A percentile compares a stretch with the other conserved stretches of the same genome.
Conservation (phyloP, 1,140 invertebrate species). For the Pseudobourletiella spinata region DNA sequence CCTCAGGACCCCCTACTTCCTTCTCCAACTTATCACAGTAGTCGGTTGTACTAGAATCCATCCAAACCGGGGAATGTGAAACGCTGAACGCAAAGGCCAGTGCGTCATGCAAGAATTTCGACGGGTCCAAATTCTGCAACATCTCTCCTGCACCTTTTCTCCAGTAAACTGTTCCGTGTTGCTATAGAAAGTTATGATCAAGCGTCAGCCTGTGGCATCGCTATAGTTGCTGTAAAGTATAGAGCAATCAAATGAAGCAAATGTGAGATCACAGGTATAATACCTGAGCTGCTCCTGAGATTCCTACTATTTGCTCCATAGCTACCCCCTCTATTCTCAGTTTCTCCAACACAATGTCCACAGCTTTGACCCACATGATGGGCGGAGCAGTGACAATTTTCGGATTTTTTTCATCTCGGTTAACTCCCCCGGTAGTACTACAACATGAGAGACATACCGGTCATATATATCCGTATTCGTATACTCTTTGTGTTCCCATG, state of each 20-base stretch:
- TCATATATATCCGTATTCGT: no score
- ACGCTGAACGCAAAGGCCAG: slow-evolving; percentile 64
- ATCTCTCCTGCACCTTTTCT: slow-evolving; percentile 57
- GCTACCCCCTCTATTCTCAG: slow-evolving; percentile 65
- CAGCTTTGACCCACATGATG: slow-evolving; percentile 88
- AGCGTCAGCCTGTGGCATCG: no score
- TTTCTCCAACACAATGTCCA: slow-evolving; percentile 82
- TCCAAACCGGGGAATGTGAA: slow-evolving; percentile 85
- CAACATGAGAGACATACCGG: no score
- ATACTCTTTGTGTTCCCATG: no score
- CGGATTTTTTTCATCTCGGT: slow-evolving; percentile 49
- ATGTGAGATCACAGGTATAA: no score
- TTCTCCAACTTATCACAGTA: slow-evolving; percentile 73
- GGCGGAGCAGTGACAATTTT: slow-evolving; percentile 68
- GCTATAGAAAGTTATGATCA: slow-evolving; percentile 51
- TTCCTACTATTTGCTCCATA: slow-evolving; percentile 66
- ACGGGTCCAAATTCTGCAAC: slow-evolving; percentile 57
- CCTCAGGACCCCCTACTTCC: slow-evolving; percentile 65
- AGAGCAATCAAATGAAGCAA: no score
- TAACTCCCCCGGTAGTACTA: slow-evolving; percentile 72
- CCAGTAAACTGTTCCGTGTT: slow-evolving; percentile 97
- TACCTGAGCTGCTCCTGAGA: slow-evolving; percentile 85
- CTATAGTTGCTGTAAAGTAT: no score
- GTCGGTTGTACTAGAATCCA: slow-evolving; percentile 80
- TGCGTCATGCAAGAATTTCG: slow-evolving; percentile 73